Base-by-base conservation (phyloP, 2,888 invertebrate genomes). In the Epinotia nisella region DNA sequence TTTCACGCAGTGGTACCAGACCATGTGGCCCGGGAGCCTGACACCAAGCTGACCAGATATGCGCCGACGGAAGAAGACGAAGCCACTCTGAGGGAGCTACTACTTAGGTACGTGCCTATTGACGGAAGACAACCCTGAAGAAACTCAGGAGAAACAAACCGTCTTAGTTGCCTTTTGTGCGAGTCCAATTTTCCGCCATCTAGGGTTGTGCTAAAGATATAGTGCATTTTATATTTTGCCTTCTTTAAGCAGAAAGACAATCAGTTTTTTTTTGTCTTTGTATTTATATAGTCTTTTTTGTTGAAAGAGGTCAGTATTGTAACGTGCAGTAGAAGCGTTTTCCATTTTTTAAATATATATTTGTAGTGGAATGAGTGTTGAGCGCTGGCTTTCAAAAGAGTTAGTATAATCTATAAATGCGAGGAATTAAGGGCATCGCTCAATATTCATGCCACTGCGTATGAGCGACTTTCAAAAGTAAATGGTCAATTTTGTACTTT, bases 41-140 rank as follows among this genome's bases (percentile, higher is more conserved):
- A 94, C 88, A 91, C 94, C 88, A 94, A 94, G 94, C 94, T 95
- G 94, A 95, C 95, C 94, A 95, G 96, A 95, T 95, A 96, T 96
- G 96, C 96, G 95, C 95, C 96, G 96, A 94, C 95, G 95, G 96
- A 96, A 94, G 97, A 97, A 94, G 97, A 98, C 96, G 97, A 98
- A 95, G 97, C 97, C 94, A 97, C 97, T 95, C 96, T 98, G 95
- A 97, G 97, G 95, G 97, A 97, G 96, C 96, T 98, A 95, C 97
- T 98, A 95, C 96, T 97, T 96, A 97, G 97, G 97, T 97, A 96
- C 94, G 93, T 90, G 66, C 51, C 24, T 51, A 35, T 35, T 35
- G 9, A 35, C 51, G 51, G 64, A 39, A 19, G 85, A 84, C 84
- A 81, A 86, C 85, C 81, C 79, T 90, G 89, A 66, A 24, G 41